Percentiles rank a stretch among this genome's conserved stretches.
phyloP scores from a whole-genome alignment of 1,140 invertebrate species.

The Leptinotarsa undecemlineata region DNA sequence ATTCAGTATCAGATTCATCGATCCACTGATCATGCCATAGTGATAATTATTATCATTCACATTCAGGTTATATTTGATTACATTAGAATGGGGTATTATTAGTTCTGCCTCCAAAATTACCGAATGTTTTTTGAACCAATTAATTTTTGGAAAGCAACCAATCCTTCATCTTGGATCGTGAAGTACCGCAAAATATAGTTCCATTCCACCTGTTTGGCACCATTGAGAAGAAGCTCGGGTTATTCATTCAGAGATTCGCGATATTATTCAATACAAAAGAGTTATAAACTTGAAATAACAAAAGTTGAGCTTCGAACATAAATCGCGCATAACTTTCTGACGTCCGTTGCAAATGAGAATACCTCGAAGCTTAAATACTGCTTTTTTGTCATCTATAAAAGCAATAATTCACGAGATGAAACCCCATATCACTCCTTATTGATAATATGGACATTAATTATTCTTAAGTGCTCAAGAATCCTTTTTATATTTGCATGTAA shows the following conservation, averaged over 20 bases:
- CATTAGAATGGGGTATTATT: not conserved
- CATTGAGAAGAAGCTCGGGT: not conserved
- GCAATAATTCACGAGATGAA: slow-evolving; percentile 13
- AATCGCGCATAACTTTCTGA: slow-evolving; percentile 4
- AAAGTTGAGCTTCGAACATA: not conserved
- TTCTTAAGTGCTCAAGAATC: slow-evolving; percentile 4
- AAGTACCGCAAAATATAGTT: not conserved
- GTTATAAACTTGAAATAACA: not conserved
- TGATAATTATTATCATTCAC: no score
- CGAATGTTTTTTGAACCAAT: not conserved
- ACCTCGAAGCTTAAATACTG: slow-evolving; percentile 11
- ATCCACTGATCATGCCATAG: no score
- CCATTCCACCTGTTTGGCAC: not conserved
- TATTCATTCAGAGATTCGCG: not conserved
- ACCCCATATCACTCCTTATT: slow-evolving; percentile 6
- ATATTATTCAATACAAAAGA: not conserved
- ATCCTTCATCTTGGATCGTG: not conserved
- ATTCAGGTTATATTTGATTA: no score
- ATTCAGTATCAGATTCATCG: no score
- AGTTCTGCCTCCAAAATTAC: not conserved
- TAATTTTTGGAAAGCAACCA: not conserved
- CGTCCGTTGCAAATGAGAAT: slow-evolving; percentile 2
- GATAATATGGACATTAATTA: slow-evolving; percentile 13
- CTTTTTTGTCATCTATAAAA: slow-evolving; percentile 1
- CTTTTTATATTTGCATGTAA: slow-evolving; percentile 20